Evolutionary conservation across 2,888 invertebrate species (phyloP).

Genomic region (Pseudococcus longispinus): DNA sequence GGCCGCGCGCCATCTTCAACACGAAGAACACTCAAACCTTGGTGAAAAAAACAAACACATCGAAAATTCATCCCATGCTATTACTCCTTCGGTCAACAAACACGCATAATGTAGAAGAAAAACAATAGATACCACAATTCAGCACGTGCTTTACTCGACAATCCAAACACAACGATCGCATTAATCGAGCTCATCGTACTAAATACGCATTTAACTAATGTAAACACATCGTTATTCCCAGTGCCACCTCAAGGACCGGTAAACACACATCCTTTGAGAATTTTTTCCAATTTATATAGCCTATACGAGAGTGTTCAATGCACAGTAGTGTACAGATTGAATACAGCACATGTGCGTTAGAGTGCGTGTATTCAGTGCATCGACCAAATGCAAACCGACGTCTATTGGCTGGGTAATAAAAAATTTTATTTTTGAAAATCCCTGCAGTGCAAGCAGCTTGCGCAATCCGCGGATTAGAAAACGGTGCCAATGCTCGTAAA

Average conservation of each 20-base stretch:
- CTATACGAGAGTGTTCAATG: not conserved
- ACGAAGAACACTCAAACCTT: not conserved
- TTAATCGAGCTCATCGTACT: not conserved
- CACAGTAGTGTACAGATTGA: not conserved
- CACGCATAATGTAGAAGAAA: not conserved
- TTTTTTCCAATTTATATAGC: not conserved
- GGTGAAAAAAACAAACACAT: not conserved
- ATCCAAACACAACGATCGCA: not conserved
- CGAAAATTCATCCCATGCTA: not conserved
- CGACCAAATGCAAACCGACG: not conserved
- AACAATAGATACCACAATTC: not conserved
- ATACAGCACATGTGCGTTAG: not conserved
- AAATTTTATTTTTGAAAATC: constrained; percentile 41
- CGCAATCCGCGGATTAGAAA: not conserved
- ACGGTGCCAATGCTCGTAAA: constrained; percentile 23
- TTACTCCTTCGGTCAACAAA: not conserved
- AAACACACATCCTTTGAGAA: not conserved
- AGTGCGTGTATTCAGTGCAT: not conserved
- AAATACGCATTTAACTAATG: not conserved
- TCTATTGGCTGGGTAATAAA: constrained; percentile 15
- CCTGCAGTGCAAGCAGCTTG: not conserved
- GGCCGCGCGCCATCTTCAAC: not conserved
- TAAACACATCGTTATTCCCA: constrained; percentile 23
- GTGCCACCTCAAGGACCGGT: constrained; percentile 25
- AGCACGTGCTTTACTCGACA: not conserved